Conservation (phyloP, 2,797 vertebrate species). For the Coregonus ussuriensis region DNA sequence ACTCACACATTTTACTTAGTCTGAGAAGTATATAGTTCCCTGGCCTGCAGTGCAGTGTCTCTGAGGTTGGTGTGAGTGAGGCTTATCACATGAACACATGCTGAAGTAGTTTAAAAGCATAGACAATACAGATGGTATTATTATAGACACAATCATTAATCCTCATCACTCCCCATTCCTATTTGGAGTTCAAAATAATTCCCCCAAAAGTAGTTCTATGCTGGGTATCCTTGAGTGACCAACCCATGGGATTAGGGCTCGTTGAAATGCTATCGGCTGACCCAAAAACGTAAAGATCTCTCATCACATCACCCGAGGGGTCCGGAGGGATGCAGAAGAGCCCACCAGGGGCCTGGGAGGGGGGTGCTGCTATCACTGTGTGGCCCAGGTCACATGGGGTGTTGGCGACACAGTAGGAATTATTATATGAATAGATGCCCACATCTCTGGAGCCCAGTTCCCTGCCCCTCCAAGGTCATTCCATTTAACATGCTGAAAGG, state of each 20-base stretch:
- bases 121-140: slow-evolving; percentile 17
- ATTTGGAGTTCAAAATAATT: not conserved
- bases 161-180: not conserved
- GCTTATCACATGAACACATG: slow-evolving; percentile 29
- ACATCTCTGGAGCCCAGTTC: slow-evolving; percentile 41
- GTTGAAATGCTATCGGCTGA: not conserved
- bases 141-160: not conserved
- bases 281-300: slow-evolving; percentile 15
- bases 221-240: not conserved
- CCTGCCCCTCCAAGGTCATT: slow-evolving; percentile 51
- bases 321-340: not conserved
- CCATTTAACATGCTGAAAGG: slow-evolving; percentile 59
- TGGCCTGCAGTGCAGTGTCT: slow-evolving; percentile 6
- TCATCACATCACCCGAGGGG: slow-evolving; percentile 9
- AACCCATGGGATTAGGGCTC: not conserved
- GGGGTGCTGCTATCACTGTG: slow-evolving; percentile 16
- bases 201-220: not conserved
- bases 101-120: slow-evolving; percentile 19
- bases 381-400: slow-evolving; percentile 13
- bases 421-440: slow-evolving; percentile 67
- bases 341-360: slow-evolving; percentile 1
- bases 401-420: slow-evolving; percentile 41
- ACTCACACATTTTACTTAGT: not conserved
- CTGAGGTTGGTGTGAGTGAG: not conserved
- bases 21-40: slow-evolving; percentile 3